Percentiles rank a stretch among this genome's conserved stretches.
These are phyloP conservation scores for Pterophyllum scalare DNA, from an alignment of 2,113 vertebrate species.

Conservation along the genomic window DNA sequence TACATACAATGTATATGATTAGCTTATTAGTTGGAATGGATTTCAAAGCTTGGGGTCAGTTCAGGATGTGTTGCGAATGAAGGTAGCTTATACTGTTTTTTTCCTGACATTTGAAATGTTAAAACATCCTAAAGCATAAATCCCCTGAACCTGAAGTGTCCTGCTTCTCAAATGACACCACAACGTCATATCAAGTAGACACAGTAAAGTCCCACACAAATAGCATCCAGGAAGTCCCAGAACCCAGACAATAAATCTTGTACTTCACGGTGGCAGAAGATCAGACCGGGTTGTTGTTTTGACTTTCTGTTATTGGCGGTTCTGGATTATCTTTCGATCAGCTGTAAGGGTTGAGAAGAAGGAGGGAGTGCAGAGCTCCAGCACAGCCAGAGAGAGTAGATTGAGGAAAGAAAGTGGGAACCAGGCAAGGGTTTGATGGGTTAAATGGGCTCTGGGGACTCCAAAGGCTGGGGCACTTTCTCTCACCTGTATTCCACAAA, in stretches of 20 bases:
- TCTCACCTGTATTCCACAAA: slow-evolving; percentile 99
- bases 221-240: slow-evolving; percentile 41
- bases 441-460: slow-evolving; percentile 45
- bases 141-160: slow-evolving; percentile 68
- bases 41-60: slow-evolving; percentile 26
- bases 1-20: slow-evolving; percentile 53
- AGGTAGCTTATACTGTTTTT: slow-evolving; percentile 47
- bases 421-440: slow-evolving; percentile 49
- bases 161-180: slow-evolving; percentile 47
- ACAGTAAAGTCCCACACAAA: slow-evolving; percentile 43
- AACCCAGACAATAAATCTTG: slow-evolving; percentile 37
- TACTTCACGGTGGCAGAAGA: slow-evolving; percentile 55
- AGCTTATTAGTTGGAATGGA: slow-evolving; percentile 64
- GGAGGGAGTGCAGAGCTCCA: slow-evolving; percentile 45
- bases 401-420: slow-evolving; percentile 49
- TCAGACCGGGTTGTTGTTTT: slow-evolving; percentile 34
- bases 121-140: slow-evolving; percentile 46
- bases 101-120: slow-evolving; percentile 46
- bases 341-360: slow-evolving; percentile 55
- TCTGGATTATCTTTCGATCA: slow-evolving; percentile 41
- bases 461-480: slow-evolving; percentile 61
- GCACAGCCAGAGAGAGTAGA: slow-evolving; percentile 57
- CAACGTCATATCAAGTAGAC: slow-evolving; percentile 32
- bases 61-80: slow-evolving; percentile 38
- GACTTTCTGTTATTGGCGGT: slow-evolving; percentile 28